These are phyloP conservation scores for Typhlichthys subterraneus DNA, from an alignment of 2,797 vertebrate genomes.

Conservation along the genomic window DNA sequence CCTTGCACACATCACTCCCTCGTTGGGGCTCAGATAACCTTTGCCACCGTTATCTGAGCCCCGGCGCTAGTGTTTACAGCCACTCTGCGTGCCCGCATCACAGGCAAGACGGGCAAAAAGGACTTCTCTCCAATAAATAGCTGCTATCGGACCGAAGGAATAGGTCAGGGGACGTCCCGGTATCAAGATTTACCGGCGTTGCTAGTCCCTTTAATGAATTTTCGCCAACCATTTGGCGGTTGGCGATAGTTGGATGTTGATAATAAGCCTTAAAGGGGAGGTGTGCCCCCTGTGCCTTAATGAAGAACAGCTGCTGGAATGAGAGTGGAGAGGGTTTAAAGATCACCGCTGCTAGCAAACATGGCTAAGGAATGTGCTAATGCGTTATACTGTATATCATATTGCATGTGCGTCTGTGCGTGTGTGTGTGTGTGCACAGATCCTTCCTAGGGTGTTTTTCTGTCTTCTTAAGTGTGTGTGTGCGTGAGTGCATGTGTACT, in stretches of 20 bases:
- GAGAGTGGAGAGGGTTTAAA: conserved; percentile 15
- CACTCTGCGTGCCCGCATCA: conserved; percentile 51
- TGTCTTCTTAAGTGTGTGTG: background rate
- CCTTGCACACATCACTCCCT: conserved; percentile 50
- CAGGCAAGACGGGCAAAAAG: conserved; percentile 31
- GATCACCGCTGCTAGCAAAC: too few relatives aligned
- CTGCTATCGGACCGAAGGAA: conserved; percentile 41
- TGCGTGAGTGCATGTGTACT: background rate
- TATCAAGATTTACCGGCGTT: conserved; percentile 55
- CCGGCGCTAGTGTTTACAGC: conserved; percentile 54
- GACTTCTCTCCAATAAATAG: conserved; percentile 54
- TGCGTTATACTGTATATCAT: background rate
- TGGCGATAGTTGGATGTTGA: conserved; percentile 39
- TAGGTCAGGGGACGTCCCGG: conserved; percentile 43
- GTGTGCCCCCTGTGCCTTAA: conserved; percentile 35
- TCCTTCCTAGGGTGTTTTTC: background rate
- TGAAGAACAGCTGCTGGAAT: conserved; percentile 27
- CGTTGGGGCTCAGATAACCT: conserved; percentile 52
- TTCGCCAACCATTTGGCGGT: conserved; percentile 30
- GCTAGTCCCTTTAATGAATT: conserved; percentile 62
- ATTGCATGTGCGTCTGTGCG: background rate
- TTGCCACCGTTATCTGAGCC: conserved; percentile 52
- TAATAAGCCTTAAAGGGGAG: conserved; percentile 63
- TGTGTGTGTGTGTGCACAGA: background rate
- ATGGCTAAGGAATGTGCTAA: conserved; percentile 15